phyloP scores from a whole-genome alignment of 2,797 vertebrate species.

The Onychomys torridus region DNA sequence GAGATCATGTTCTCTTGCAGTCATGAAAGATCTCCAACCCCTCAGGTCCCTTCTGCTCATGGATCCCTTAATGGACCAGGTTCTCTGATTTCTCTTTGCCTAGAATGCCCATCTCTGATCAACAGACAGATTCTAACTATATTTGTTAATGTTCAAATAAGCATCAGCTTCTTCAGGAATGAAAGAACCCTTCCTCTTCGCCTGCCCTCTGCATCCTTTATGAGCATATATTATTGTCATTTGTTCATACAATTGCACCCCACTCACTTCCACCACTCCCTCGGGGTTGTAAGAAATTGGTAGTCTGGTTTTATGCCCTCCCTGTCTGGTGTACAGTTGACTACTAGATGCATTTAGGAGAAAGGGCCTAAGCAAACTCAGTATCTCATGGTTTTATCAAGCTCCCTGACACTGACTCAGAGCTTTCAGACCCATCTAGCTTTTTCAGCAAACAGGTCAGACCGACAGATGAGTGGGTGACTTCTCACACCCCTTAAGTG shows the following conservation, averaged over 20 bases:
- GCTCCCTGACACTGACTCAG: slow-evolving; percentile 83
- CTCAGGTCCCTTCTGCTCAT: background rate
- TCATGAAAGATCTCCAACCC: background rate
- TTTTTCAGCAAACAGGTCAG: slow-evolving; percentile 86
- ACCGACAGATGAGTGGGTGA: slow-evolving; percentile 61
- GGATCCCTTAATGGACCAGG: background rate
- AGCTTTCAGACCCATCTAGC: slow-evolving; percentile 81
- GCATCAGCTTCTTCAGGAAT: background rate
- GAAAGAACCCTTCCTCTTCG: background rate
- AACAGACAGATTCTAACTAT: background rate
- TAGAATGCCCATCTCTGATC: background rate
- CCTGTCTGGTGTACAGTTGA: background rate
- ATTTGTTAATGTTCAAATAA: background rate
- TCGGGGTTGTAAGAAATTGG: background rate
- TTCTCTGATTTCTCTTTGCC: background rate
- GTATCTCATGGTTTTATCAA: background rate
- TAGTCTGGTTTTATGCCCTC: background rate
- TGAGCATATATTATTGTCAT: background rate
- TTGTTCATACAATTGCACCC: background rate
- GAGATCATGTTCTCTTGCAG: background rate
- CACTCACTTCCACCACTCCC: background rate
- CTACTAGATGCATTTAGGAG: background rate
- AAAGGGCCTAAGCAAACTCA: background rate
- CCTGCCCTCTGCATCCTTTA: background rate
- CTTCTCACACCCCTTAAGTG: slow-evolving; percentile 62